A percentile compares a stretch with the other conserved stretches of the same genome.
phyloP scores from a whole-genome alignment of 2,888 invertebrate species.

The Neoaliturus tenellus region DNA sequence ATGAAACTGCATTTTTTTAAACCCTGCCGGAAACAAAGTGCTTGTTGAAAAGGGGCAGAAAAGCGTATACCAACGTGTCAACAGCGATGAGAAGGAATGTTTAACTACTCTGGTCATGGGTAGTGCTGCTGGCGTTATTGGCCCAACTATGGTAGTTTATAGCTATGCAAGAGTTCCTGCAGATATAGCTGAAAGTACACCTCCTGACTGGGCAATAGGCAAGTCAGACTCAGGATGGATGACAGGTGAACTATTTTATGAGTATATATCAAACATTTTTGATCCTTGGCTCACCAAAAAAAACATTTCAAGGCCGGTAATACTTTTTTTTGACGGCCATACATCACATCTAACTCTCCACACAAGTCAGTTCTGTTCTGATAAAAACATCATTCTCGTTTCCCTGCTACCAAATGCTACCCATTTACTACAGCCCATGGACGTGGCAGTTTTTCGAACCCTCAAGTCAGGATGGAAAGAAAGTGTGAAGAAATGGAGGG shows the following conservation, averaged over 20 bases:
- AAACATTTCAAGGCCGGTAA: slow-evolving; percentile 65
- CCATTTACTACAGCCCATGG: slow-evolving; percentile 71
- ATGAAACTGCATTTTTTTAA: slow-evolving; percentile 70
- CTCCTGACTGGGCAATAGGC: slow-evolving; percentile 62
- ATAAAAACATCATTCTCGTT: slow-evolving; percentile 69
- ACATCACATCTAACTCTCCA: slow-evolving; percentile 68
- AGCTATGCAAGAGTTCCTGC: slow-evolving; percentile 62
- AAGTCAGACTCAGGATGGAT: slow-evolving; percentile 64
- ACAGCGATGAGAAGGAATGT: slow-evolving; percentile 69
- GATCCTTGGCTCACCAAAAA: slow-evolving; percentile 62
- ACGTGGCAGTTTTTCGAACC: slow-evolving; percentile 70
- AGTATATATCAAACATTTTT: slow-evolving; percentile 63
- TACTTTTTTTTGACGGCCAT: slow-evolving; percentile 66
- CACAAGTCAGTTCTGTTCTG: slow-evolving; percentile 70
- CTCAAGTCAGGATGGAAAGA: slow-evolving; percentile 69
- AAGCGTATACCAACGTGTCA: slow-evolving; percentile 65
- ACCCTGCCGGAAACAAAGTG: slow-evolving; percentile 69
- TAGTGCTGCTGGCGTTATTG: slow-evolving; percentile 67
- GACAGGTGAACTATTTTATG: slow-evolving; percentile 61
- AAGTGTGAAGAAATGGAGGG: slow-evolving; percentile 66
- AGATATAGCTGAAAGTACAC: slow-evolving; percentile 60
- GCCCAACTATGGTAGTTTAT: slow-evolving; percentile 62
- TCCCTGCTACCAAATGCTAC: slow-evolving; percentile 70
- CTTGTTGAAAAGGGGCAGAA: slow-evolving; percentile 67
- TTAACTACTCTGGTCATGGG: slow-evolving; percentile 66